Base-by-base conservation (phyloP, 2,888 invertebrate genomes). In the Augochlorella aurata region DNA sequence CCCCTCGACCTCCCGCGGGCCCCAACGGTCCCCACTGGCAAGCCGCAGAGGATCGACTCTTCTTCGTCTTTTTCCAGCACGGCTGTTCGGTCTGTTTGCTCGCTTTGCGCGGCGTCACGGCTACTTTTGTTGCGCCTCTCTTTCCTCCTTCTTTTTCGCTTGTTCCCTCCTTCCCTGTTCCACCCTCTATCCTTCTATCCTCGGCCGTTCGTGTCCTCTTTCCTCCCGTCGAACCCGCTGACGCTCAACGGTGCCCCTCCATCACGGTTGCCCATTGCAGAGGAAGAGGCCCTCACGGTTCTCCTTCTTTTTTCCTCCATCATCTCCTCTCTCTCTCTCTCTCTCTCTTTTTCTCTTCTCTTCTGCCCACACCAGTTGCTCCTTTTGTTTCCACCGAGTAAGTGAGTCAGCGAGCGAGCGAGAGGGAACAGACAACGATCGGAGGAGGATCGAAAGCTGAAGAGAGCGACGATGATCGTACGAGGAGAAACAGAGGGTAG, bases 81-180 rank as follows among this genome's bases (percentile, higher is more conserved):
- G 80, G 74, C 72, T 85, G 74, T 79, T 77, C 80, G 78, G 77
- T 85, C 76, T 72, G 63, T 85, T 89, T 90, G 86, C 86, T 89
- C 87, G 83, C 82, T 89, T 89, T 87, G 85, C 82, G 74, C 86
- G 88, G 88, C 90, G 90, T 89, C 90, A 89, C 88, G 89, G 88
- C 87, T 89, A 87, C 89, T 89, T 86, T 88, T 87, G 89, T 90
- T 90, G 90, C 89, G 81, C 71, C 79, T 84, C 75, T 75, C 80
- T 76, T 61, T 79, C 75, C 81, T 81, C 82, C 82, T 69, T 74
- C 74, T 67, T 71, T 76, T 77, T 52, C 58, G 24, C 61, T 79
- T 68, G n/a, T 82, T 73, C 77, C 69, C 83, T 80, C 76, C 83
- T 77, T 81, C 70, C 66, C 76, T 75, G 58, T 67, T 77, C 73